These are phyloP conservation scores for Paedocypris micromegethes DNA, from an alignment of 2,797 vertebrate species.

Conservation along the genomic window DNA sequence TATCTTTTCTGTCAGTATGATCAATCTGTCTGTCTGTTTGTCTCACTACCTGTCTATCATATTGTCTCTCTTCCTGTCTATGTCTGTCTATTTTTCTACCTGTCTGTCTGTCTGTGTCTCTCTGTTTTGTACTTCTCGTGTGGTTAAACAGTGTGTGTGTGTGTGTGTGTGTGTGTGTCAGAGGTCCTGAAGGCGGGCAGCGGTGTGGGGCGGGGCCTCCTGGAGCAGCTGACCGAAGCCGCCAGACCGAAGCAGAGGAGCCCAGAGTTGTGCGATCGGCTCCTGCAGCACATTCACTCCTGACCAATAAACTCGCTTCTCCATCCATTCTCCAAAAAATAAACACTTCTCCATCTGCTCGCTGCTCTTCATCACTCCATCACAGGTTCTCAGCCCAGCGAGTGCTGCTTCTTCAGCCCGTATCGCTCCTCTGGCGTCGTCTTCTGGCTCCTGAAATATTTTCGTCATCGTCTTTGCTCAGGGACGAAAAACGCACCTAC, in stretches of 20 bases:
- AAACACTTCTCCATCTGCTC: no score
- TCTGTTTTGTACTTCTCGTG: no score
- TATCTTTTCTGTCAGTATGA: no score
- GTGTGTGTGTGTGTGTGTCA: constrained; percentile 50
- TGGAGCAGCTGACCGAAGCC: constrained; percentile 71
- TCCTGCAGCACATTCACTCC: constrained; percentile 75
- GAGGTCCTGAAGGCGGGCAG: constrained; percentile 81
- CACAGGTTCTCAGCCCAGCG: constrained; percentile 51
- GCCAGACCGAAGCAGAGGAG: constrained; percentile 77
- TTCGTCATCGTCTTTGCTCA: no score
- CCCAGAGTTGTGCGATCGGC: constrained; percentile 69
- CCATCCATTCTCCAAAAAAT: no score
- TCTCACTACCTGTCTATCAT: no score
- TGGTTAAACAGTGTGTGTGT: not conserved
- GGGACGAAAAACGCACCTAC: no score
- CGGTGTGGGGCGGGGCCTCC: constrained; percentile 66
- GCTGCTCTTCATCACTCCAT: no score
- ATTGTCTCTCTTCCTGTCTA: no score
- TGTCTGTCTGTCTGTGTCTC: no score
- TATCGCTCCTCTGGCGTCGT: constrained; percentile 73
- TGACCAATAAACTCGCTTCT: not conserved
- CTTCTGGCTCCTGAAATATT: constrained; percentile 79
- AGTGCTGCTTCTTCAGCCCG: constrained; percentile 65
- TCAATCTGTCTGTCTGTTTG: no score
- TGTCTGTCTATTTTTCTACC: no score